Conservation (phyloP, 2,113 vertebrate species). For the Acinonyx jubatus region DNA sequence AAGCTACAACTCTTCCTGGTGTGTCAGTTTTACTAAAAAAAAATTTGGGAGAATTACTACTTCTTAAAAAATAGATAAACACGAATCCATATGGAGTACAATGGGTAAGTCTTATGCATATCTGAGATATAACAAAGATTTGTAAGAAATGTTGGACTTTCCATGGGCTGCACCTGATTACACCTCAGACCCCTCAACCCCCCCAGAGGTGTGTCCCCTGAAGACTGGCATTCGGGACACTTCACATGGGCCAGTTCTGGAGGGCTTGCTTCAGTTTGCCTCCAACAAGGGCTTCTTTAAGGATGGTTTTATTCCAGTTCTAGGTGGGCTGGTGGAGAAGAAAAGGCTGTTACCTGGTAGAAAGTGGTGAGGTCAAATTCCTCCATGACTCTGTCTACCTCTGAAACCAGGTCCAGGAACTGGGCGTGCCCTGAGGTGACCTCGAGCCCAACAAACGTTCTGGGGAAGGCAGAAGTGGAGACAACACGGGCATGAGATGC, state of each 20-base stretch:
- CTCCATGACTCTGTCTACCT: slow-evolving; percentile 91
- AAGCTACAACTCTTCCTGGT: not conserved
- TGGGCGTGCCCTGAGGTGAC: slow-evolving; percentile 89
- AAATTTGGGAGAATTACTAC: not conserved
- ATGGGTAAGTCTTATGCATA: not conserved
- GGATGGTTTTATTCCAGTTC: not conserved
- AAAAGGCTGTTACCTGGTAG: slow-evolving; percentile 88
- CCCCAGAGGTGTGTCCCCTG: not conserved
- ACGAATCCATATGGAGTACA: not conserved
- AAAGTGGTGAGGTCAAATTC: slow-evolving; percentile 93
- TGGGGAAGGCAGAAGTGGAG: slow-evolving; percentile 69
- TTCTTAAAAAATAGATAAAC: not conserved
- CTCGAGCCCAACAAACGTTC: slow-evolving; percentile 95
- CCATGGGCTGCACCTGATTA: not conserved
- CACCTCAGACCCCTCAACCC: not conserved
- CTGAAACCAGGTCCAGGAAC: slow-evolving; percentile 88
- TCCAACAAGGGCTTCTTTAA: not conserved
- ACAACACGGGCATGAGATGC: not conserved
- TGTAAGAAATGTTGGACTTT: not conserved
- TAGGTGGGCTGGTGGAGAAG: not conserved
- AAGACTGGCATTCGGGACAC: not conserved
- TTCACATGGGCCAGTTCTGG: not conserved
- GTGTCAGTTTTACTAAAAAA: not conserved
- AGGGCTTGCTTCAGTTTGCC: not conserved
- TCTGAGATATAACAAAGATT: not conserved